Conservation (phyloP, 2,888 invertebrate genomes). For the Habrosyne pyritoides region DNA sequence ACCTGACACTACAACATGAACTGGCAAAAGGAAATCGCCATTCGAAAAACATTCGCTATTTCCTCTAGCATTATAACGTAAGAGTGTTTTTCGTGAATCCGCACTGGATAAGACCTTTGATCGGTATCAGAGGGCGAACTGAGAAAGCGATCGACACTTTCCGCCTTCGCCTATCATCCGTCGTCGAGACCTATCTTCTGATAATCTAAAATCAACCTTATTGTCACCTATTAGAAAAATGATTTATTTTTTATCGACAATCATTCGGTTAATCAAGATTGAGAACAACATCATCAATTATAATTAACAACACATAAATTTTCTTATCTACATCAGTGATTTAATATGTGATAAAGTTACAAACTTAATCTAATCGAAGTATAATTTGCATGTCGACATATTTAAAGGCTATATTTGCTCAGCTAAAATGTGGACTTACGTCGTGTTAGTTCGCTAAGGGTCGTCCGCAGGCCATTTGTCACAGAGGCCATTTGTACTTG, state of each 20-base stretch:
- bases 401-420: conserved; percentile 66
- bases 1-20: conserved; percentile 62
- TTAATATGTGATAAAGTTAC: background rate
- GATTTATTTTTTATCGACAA: conserved; percentile 6
- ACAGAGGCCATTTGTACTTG: conserved; percentile 83
- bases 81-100: conserved; percentile 59
- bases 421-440: conserved; percentile 69
- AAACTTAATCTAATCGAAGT: background rate
- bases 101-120: conserved; percentile 63
- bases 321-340: conserved; percentile 28
- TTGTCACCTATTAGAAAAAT: conserved; percentile 17
- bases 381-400: background rate
- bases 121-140: conserved; percentile 67
- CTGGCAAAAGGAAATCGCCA: conserved; percentile 61
- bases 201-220: conserved; percentile 53
- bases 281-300: conserved; percentile 29
- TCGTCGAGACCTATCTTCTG: conserved; percentile 30
- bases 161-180: conserved; percentile 65
- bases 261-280: conserved; percentile 8
- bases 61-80: conserved; percentile 48
- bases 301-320: conserved; percentile 39
- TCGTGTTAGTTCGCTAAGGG: conserved; percentile 64
- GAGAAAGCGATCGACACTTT: conserved; percentile 71
- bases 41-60: conserved; percentile 60
- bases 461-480: conserved; percentile 82